phyloP scores from a whole-genome alignment of 2,888 invertebrate genomes.

The Sinhomidia bicolor region DNA sequence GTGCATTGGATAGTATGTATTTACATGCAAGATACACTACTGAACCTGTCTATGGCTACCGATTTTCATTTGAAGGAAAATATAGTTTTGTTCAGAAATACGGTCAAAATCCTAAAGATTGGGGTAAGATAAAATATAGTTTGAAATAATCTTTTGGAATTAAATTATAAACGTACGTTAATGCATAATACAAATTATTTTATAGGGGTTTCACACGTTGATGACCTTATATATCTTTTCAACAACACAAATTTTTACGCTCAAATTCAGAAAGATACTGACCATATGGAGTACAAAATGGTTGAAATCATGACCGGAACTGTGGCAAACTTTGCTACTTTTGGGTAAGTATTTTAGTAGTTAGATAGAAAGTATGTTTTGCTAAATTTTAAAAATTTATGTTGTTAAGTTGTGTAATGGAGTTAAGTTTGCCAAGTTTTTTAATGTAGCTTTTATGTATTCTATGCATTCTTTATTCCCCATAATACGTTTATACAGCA shows the following conservation, averaged over 20 bases:
- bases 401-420: neutral
- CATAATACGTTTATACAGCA: no score
- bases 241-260: slow-evolving; percentile 63
- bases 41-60: slow-evolving; percentile 68
- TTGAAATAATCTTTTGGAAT: no score
- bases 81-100: slow-evolving; percentile 67
- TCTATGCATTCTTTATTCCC: neutral
- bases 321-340: slow-evolving; percentile 73
- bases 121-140: slow-evolving; percentile 62
- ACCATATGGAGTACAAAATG: slow-evolving; percentile 51
- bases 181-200: no score
- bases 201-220: slow-evolving; percentile 69
- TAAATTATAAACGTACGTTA: no score
- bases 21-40: slow-evolving; percentile 62
- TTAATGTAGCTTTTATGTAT: neutral
- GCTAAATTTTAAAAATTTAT: neutral
- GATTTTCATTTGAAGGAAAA: slow-evolving; percentile 58
- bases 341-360: no score
- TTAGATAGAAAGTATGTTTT: no score
- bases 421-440: neutral
- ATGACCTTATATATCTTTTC: slow-evolving; percentile 70
- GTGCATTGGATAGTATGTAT: slow-evolving; percentile 72
- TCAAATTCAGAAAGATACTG: slow-evolving; percentile 20
- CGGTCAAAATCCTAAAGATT: slow-evolving; percentile 68
- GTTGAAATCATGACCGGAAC: slow-evolving; percentile 62